phyloP scores from a whole-genome alignment of 53 echinoderm and acorn worm genomes.

The Crossaster papposus region DNA sequence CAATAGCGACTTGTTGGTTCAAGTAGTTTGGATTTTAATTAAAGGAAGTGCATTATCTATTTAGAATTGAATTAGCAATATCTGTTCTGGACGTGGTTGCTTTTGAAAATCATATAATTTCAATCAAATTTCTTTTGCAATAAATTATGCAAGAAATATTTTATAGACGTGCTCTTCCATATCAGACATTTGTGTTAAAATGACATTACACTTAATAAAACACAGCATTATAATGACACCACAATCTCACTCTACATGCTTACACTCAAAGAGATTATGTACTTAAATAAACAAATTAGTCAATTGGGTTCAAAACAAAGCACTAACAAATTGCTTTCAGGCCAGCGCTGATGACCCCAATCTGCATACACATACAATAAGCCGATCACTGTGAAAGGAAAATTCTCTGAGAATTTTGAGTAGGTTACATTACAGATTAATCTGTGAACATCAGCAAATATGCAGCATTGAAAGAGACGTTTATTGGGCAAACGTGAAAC shows the following conservation, averaged over 20 bases:
- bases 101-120: neutral
- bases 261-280: neutral
- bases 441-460: too few relatives aligned
- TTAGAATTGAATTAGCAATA: neutral
- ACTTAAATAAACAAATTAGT: neutral
- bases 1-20: too few relatives aligned
- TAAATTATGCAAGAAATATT: neutral
- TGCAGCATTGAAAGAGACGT: too few relatives aligned
- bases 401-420: too few relatives aligned
- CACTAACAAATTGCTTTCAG: too few relatives aligned
- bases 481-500: too few relatives aligned
- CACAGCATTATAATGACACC: neutral
- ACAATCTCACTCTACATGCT: neutral
- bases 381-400: too few relatives aligned
- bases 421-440: too few relatives aligned
- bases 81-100: neutral
- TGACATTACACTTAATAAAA: constrained; percentile 44
- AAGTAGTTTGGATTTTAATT: too few relatives aligned
- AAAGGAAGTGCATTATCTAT: too few relatives aligned
- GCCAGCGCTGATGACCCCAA: too few relatives aligned
- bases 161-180: neutral
- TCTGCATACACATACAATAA: too few relatives aligned
- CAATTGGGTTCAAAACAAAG: neutral
- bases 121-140: neutral
- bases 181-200: constrained; percentile 22